Evolutionary conservation across 2,888 invertebrate species (phyloP).

Genomic region (Lamellibrachia satsuma): DNA sequence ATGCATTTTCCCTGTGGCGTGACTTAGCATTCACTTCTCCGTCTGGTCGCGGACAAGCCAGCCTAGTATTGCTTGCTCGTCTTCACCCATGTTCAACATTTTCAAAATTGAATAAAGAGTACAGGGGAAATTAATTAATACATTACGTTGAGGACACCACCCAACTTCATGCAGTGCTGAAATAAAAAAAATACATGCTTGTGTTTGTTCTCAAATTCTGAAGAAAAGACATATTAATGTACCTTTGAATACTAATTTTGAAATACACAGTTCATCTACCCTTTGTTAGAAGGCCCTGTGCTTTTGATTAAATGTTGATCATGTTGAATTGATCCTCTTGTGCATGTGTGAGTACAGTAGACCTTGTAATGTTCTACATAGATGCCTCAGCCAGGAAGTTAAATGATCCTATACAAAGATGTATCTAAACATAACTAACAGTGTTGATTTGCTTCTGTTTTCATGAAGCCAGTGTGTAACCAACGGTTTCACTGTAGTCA

Average conservation of each 20-base stretch:
- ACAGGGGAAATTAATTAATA: neutral
- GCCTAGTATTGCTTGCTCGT: neutral
- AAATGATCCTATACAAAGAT: neutral
- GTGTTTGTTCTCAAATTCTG: neutral
- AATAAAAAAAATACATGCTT: neutral
- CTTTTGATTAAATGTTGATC: neutral
- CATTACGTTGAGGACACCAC: neutral
- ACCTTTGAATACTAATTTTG: neutral
- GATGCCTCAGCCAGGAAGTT: neutral
- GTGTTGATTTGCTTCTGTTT: neutral
- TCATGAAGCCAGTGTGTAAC: neutral
- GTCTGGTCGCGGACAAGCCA: neutral
- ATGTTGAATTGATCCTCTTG: constrained; percentile 4
- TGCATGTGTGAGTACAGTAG: neutral
- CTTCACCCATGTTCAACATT: neutral
- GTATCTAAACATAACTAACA: constrained; percentile 9
- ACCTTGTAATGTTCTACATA: neutral
- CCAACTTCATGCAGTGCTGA: neutral
- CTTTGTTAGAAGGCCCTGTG: neutral
- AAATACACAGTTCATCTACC: neutral
- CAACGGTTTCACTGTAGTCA: neutral
- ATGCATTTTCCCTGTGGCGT: neutral
- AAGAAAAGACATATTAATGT: neutral
- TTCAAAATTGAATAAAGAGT: neutral
- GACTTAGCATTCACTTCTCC: neutral